A percentile compares a stretch with the other conserved stretches of the same genome.
Evolutionary conservation across 1,140 invertebrate genomes (phyloP).

Genomic region (Leptestheria dahalacensis): DNA sequence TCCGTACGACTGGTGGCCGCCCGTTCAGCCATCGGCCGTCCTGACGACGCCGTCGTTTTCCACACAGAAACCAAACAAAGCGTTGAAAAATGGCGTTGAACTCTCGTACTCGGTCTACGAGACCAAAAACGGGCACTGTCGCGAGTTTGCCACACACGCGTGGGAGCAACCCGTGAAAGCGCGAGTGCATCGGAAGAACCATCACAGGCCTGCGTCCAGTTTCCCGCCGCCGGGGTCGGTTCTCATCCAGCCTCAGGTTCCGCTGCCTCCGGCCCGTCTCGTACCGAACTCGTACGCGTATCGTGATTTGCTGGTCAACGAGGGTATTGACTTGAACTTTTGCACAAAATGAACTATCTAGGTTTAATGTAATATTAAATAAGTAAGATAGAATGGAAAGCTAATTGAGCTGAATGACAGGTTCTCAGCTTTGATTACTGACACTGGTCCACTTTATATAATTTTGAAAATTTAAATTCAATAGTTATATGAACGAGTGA

Average conservation of each 20-base stretch:
- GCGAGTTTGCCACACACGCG: conserved; percentile 18
- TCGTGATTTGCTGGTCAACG: conserved; percentile 9
- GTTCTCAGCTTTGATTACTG: too few species aligned
- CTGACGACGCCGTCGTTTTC: conserved; percentile 24
- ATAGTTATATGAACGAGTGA: too few species aligned
- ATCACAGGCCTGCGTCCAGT: background rate
- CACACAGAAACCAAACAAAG: conserved; percentile 34
- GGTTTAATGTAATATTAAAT: too few species aligned
- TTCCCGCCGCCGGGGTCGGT: conserved; percentile 4
- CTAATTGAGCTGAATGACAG: too few species aligned
- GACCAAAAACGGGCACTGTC: conserved; percentile 32
- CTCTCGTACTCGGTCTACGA: conserved; percentile 69
- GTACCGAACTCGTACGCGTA: conserved; percentile 13
- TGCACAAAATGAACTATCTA: too few species aligned
- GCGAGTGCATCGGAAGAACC: background rate
- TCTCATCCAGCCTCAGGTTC: conserved; percentile 7
- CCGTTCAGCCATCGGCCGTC: conserved; percentile 20
- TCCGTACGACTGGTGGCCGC: conserved; percentile 76
- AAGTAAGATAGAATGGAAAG: too few species aligned
- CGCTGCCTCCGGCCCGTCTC: conserved; percentile 1
- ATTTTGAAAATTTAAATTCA: too few species aligned
- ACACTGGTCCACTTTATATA: too few species aligned
- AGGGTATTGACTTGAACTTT: background rate
- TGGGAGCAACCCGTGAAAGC: background rate
- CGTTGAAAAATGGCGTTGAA: conserved; percentile 51